Evolutionary conservation across 2,888 invertebrate species (phyloP), one percentile per base, ranked within the genome.

Genomic region (Miltochrista miniata): DNA sequence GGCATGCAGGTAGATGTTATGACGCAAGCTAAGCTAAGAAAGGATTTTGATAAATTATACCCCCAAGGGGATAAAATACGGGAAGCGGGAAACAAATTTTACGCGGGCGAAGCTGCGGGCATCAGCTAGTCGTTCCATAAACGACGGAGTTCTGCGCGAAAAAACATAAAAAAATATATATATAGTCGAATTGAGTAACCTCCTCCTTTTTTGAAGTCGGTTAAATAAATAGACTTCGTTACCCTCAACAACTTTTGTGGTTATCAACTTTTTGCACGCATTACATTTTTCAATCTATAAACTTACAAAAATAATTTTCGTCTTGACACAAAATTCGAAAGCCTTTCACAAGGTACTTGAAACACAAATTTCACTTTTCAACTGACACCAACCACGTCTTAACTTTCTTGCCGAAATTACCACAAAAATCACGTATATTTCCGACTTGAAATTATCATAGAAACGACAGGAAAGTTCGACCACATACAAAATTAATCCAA

Each of bases 401-500:
- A 12, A 38, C 9, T 45, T 35, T 30, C 38, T 37, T 31, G 10
- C 24, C 30, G 4, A 39, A 15, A 50, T 50, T 40, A 50, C 45
- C 35, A 44, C 47, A 40, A 42, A 35, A 47, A 37, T 51, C 43
- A 37, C 46, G 18, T 34, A 31, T 18, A 14, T 30, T 35, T 33
- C 34, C 9, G 35, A 52, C 48, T 38, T 31, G n/a, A 33, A 1
- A 53, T 53, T 45, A 48, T 45, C 48, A 53, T 53, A 48, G 37
- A 38, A 48, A 53, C 41, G 48, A 48, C 48, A 45, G 14, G 18
- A 47, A 49, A 57, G 47, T 44, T 48, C 34, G 31, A 56, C 62
- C 49, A 58, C 48, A 54, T 62, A 56, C 58, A 58, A 58, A 64
- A 54, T 65, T 61, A 65, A 65, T 56, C 43, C 45, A 47, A 61